Percentiles rank a stretch among this genome's conserved stretches.
phyloP scores from a whole-genome alignment of 2,888 invertebrate species.

The Ganaspis brasiliensis region DNA sequence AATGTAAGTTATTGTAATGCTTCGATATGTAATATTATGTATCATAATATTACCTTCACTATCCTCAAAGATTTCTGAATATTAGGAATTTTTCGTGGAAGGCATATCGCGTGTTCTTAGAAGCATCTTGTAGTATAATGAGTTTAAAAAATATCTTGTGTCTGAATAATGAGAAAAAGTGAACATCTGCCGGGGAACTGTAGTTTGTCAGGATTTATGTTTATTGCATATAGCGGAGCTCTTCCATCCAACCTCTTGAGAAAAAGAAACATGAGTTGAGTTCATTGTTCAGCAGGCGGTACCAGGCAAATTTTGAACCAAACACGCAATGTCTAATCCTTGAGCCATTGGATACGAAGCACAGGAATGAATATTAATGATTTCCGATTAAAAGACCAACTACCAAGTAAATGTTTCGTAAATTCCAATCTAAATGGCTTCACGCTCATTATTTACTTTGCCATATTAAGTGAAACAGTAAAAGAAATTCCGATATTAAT shows the following conservation, averaged over 20 bases:
- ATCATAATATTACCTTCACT: too few species aligned
- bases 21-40: too few species aligned
- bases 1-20: too few species aligned
- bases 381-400: background rate
- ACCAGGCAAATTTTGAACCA: slow-evolving; percentile 12
- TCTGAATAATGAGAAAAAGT: slow-evolving; percentile 21
- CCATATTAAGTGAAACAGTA: background rate
- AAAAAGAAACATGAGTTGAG: slow-evolving; percentile 16
- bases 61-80: too few species aligned
- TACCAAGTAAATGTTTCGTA: background rate
- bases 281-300: slow-evolving; percentile 13
- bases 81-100: slow-evolving; percentile 25
- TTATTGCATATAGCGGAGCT: slow-evolving; percentile 12
- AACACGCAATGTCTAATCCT: slow-evolving; percentile 33
- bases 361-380: slow-evolving; percentile 24
- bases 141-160: slow-evolving; percentile 12
- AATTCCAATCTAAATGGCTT: background rate
- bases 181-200: slow-evolving; percentile 4
- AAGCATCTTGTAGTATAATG: slow-evolving; percentile 28
- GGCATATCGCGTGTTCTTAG: slow-evolving; percentile 13
- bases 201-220: slow-evolving; percentile 34
- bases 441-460: background rate
- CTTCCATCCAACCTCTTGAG: slow-evolving; percentile 19
- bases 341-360: background rate
- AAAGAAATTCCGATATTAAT: background rate